Conservation (phyloP, 2,113 vertebrate species). For the Barnardius zonarius region DNA sequence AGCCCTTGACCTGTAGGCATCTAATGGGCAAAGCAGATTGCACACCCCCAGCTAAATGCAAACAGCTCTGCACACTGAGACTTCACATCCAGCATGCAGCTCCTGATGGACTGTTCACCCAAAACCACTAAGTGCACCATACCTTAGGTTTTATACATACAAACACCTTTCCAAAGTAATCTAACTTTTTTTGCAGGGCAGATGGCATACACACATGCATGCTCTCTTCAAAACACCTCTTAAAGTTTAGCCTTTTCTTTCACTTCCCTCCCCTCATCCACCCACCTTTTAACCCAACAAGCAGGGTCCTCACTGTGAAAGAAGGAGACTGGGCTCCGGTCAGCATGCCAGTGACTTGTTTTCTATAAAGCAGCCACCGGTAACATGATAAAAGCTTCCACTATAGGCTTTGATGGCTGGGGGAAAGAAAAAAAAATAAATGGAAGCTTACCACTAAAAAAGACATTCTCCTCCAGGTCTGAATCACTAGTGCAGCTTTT, state of each 20-base stretch:
- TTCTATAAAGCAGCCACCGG: not conserved
- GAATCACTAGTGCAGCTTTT: not conserved
- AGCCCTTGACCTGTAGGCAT: not conserved
- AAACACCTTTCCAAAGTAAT: not conserved
- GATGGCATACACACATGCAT: rapidly evolving
- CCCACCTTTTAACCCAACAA: not conserved
- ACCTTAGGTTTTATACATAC: not conserved
- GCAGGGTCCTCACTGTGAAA: not conserved
- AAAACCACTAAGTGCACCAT: not conserved
- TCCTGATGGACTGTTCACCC: not conserved
- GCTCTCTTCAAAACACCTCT: not conserved
- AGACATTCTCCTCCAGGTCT: not conserved
- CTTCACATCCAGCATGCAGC: rapidly evolving
- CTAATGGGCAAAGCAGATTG: not conserved
- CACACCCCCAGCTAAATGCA: not conserved
- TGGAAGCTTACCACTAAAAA: not conserved
- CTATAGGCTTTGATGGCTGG: not conserved
- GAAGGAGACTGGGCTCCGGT: not conserved
- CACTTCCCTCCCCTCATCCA: rapidly evolving
- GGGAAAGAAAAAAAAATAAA: too few relatives aligned
- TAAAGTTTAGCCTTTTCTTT: not conserved
- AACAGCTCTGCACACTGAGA: not conserved
- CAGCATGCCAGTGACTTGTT: not conserved
- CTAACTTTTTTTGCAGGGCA: not conserved
- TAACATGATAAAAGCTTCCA: not conserved